Evolutionary conservation across 2,113 vertebrate genomes (phyloP), one percentile per base, ranked within the genome.

Genomic region (Gambusia affinis): DNA sequence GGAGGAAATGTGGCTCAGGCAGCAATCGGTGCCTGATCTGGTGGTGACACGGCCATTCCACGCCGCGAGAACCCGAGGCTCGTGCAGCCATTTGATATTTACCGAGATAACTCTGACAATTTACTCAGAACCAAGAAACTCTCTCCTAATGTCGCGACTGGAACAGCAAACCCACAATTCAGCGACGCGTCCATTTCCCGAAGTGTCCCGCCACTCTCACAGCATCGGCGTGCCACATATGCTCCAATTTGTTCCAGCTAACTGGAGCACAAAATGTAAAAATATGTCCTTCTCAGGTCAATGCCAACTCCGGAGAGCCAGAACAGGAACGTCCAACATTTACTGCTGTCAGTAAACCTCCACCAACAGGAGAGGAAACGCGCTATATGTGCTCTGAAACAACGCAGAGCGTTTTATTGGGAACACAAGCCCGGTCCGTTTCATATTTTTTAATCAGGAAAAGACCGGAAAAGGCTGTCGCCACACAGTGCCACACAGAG

Each of bases 181-280:
- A 35, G 31, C 33, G 60, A 28, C 51, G 60, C 51, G 30, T 70
- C 54, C n/a, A 27, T 60, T 37, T 28, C 51, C 68, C 74, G 65
- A 51, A 63, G 30, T 69, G 12, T 79, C 71, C 66, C 57, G 3
- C 28, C 61, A 67, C 67, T 51, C 66, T 65, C 30, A 22, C 27
- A 67, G 44, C 65, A 39, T 60, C 64, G 60, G 10, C 60, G 51
- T 57, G 51, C 51, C 17, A 10, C 51, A 57, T 57, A 57, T 57
- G 83, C 51, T 77, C 33, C 67, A 87, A 80, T 87, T 76, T 79
- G 83, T 86, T 87, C 83, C 85, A 82, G 83, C 70, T 77, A 82
- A 81, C 64, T 88, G 85, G 72, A 88, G 81, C 83, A 80, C 47
- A 76, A 89, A 89, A 87, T 84, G 67, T 75, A 71, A 81, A 37